These are phyloP conservation scores for Globodera ellingtonae DNA, from an alignment of 1,140 invertebrate genomes.

Conservation along the genomic window DNA sequence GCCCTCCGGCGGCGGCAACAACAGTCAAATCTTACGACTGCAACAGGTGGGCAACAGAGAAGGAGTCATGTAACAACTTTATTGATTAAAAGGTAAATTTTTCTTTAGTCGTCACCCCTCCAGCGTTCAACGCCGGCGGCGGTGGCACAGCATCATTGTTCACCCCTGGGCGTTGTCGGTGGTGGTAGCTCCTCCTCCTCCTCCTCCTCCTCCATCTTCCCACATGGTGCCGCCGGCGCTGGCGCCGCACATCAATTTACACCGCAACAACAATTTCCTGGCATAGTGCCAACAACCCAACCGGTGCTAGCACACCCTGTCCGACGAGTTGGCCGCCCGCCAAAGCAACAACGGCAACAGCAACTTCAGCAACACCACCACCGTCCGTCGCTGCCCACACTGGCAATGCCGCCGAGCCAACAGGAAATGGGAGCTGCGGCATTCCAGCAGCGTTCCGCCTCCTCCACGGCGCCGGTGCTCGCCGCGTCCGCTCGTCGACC, in stretches of 20 bases:
- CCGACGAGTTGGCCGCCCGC: constrained; percentile 17
- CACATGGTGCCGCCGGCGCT: background rate
- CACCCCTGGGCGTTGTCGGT: background rate
- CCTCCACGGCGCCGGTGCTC: background rate
- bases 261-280: background rate
- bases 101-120: background rate
- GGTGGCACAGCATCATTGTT: background rate
- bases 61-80: too few species aligned
- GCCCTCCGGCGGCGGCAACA: background rate
- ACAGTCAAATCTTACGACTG: background rate
- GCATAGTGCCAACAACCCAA: background rate
- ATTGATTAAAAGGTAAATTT: too few species aligned
- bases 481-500: background rate
- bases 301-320: background rate
- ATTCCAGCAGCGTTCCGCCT: background rate
- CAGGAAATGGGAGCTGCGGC: background rate
- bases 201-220: background rate
- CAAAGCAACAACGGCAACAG: background rate
- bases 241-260: background rate
- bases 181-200: background rate
- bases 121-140: too few species aligned
- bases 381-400: background rate
- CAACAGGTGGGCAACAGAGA: background rate
- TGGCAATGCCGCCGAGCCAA: background rate
- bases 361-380: background rate